Evolutionary conservation across 2,797 vertebrate species (phyloP).

Genomic region (Melopsittacus undulatus): DNA sequence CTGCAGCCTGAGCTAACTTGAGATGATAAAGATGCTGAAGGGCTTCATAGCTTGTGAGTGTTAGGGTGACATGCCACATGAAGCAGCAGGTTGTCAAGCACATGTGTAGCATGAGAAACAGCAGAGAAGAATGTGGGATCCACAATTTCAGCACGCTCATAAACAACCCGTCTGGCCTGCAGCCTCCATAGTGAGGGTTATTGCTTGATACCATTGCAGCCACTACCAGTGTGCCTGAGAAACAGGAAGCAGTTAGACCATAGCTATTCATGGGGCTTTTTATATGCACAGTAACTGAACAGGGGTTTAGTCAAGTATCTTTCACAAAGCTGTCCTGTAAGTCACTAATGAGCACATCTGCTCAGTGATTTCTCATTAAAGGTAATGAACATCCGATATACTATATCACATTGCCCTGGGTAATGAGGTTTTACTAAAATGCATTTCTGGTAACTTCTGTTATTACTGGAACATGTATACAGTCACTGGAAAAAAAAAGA

Average conservation of each 20-base stretch:
- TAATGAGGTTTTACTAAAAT: conserved; percentile 44
- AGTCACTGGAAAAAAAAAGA: not conserved
- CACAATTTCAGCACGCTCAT: not conserved
- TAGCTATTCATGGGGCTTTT: conserved; percentile 23
- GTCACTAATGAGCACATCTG: conserved; percentile 28
- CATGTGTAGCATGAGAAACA: not conserved
- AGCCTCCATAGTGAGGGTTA: not conserved
- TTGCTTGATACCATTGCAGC: not conserved
- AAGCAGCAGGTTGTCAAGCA: not conserved
- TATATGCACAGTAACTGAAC: not conserved
- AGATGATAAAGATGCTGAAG: not conserved
- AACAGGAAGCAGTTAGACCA: conserved; percentile 27
- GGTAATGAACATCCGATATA: conserved; percentile 10
- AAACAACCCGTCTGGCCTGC: not conserved
- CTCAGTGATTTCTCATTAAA: conserved; percentile 27
- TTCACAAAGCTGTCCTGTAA: conserved; percentile 18
- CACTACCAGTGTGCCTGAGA: not conserved
- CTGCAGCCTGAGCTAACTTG: not conserved
- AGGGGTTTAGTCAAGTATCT: not conserved
- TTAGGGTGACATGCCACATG: accelerated
- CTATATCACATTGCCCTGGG: not conserved
- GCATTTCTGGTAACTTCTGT: conserved; percentile 36
- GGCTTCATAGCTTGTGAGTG: accelerated
- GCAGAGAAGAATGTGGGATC: not conserved
- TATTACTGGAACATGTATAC: conserved; percentile 3